Percentiles rank a stretch among this genome's conserved stretches.
Evolutionary conservation across 2,113 vertebrate genomes (phyloP).

Genomic region (Catharus fuscescens): DNA sequence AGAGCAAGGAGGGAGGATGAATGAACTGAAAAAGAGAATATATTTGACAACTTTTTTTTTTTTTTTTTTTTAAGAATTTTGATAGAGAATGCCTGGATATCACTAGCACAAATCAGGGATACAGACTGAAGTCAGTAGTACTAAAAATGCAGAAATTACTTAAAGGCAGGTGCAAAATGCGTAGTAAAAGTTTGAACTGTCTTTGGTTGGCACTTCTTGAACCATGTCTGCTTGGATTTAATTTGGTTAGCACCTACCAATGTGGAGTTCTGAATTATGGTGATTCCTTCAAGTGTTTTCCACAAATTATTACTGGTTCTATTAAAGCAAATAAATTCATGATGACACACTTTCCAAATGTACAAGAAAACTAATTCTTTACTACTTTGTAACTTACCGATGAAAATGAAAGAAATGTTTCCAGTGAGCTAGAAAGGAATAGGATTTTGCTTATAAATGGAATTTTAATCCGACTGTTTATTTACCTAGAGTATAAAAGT

Average conservation of each 20-base stretch:
- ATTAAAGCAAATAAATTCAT: background rate
- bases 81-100: background rate
- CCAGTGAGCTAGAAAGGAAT: background rate
- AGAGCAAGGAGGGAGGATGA: background rate
- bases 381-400: background rate
- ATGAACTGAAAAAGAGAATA: background rate
- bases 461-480: background rate
- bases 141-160: background rate
- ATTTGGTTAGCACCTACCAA: background rate
- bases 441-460: background rate
- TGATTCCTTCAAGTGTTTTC: background rate
- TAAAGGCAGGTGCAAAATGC: background rate
- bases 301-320: background rate
- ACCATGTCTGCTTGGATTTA: background rate
- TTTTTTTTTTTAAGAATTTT: background rate
- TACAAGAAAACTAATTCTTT: background rate
- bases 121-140: background rate
- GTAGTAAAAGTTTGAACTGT: background rate
- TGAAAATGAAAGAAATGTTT: background rate
- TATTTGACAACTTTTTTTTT: background rate
- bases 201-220: background rate
- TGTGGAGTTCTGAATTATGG: background rate
- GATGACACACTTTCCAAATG: background rate
- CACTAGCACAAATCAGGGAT: background rate
- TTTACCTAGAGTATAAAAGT: background rate